Evolutionary conservation across 2,113 vertebrate species (phyloP), one percentile per base, ranked within the genome.

Genomic region (Heteronetta atricapilla): DNA sequence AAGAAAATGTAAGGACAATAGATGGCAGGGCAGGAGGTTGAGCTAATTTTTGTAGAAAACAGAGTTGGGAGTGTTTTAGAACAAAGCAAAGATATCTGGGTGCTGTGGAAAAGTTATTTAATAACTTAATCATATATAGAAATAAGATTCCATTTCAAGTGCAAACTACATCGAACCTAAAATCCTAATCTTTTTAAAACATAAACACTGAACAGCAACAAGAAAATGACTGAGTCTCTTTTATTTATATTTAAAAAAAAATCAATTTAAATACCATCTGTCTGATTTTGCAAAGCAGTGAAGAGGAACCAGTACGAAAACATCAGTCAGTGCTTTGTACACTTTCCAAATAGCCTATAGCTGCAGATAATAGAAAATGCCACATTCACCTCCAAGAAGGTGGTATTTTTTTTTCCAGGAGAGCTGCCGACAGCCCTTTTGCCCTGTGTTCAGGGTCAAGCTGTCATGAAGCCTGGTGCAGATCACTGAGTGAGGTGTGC

Each of bases 221-320:
- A 72, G 63, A 83, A 91, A 83, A 84, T 46, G 42, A 60, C 38
- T 46, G 66, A 88, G 48, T 12, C 15, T 58, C 62, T 67, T 82
- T 70, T 90, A 69, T 60, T 91, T 40, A 52, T 40, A 19, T 38
- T 88, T 55, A 5, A 34, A 81, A 34, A 81, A 81, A 90, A 91
- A 73, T 55, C 66, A 26, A 58, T 91, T 90, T 74, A 82, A 79
- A 64, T 73, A 42, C 85, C 75, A 92, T 92, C 91, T 93, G 86
- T 78, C 58, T 82, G 69, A 74, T 59, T 90, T 82, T 53, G 86
- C 14, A 13, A 67, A 94, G 70, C 70, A 63, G 46, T 62, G 69
- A 92, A 78, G 86, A 85, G 56, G 79, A 90, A 66, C 59, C 6
- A 3, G 22, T 48, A 52, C 0, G 2, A 64, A 83, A 81, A 15